Evolutionary conservation across 2,113 vertebrate genomes (phyloP).

Genomic region (Bettongia penicillata): DNA sequence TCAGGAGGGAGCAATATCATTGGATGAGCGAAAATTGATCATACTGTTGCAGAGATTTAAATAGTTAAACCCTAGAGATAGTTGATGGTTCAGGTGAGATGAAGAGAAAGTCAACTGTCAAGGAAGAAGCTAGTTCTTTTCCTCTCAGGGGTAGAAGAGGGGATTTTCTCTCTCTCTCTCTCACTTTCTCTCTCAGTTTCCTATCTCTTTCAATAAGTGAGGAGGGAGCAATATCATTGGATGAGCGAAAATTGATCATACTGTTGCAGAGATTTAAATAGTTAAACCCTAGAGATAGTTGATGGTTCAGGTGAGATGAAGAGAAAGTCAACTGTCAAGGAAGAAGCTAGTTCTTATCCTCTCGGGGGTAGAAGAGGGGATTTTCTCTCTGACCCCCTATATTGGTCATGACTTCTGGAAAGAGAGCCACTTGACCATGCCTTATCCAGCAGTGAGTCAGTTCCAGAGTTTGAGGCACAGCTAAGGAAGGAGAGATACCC

Average conservation of each 20-base stretch:
- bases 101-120: not conserved
- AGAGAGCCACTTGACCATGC: not conserved
- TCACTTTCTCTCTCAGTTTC: not conserved
- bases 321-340: not conserved
- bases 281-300: not conserved
- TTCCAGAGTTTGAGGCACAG: not conserved
- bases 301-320: not conserved
- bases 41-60: not conserved
- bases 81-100: not conserved
- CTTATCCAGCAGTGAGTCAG: not conserved
- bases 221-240: not conserved
- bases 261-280: not conserved
- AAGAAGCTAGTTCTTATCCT: not conserved
- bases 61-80: not conserved
- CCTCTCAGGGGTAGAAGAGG: not conserved
- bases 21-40: not conserved
- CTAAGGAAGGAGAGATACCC: not conserved
- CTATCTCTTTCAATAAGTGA: not conserved
- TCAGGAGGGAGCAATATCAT: not conserved
- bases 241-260: not conserved
- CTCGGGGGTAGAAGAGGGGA: not conserved
- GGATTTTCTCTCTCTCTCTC: not conserved
- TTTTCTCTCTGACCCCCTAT: not conserved
- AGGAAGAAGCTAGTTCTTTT: not conserved
- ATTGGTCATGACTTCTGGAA: not conserved